A percentile compares a stretch with the other conserved stretches of the same genome.
These are phyloP conservation scores for Colistium nudipinnis DNA, from an alignment of 2,113 vertebrate genomes.

Conservation along the genomic window DNA sequence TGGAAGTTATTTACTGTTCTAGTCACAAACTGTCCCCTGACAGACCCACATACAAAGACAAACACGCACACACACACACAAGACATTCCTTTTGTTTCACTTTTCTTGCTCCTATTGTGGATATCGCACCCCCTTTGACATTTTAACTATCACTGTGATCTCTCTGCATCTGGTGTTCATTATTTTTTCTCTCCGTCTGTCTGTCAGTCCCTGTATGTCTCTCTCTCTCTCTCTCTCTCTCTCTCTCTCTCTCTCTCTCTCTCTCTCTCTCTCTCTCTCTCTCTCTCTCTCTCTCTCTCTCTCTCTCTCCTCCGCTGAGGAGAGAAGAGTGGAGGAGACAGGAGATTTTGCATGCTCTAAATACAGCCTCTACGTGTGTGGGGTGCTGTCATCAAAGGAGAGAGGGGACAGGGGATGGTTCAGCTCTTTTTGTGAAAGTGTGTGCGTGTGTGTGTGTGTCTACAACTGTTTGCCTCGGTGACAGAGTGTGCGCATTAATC, in stretches of 20 bases:
- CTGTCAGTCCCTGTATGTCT: conserved; percentile 23
- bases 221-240: conserved; percentile 11
- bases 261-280: conserved; percentile 17
- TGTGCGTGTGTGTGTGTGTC: conserved; percentile 20
- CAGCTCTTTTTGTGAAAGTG: conserved; percentile 45
- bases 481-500: conserved; percentile 57
- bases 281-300: conserved; percentile 4
- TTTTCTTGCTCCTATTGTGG: conserved; percentile 42
- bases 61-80: conserved; percentile 6
- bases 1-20: conserved; percentile 67
- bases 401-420: conserved; percentile 63
- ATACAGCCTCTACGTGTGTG: conserved; percentile 77
- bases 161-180: conserved; percentile 56
- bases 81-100: conserved; percentile 23
- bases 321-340: conserved; percentile 76
- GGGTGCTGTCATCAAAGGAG: conserved; percentile 73
- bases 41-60: conserved; percentile 3
- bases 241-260: conserved; percentile 18
- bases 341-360: conserved; percentile 83
- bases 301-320: conserved; percentile 42
- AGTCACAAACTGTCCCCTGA: conserved; percentile 12
- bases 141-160: conserved; percentile 65
- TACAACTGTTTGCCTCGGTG: conserved; percentile 36
- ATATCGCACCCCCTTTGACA: conserved; percentile 53
- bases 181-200: conserved; percentile 30